These are phyloP conservation scores for Maconellicoccus hirsutus DNA, from an alignment of 1,140 invertebrate species.

Conservation along the genomic window DNA sequence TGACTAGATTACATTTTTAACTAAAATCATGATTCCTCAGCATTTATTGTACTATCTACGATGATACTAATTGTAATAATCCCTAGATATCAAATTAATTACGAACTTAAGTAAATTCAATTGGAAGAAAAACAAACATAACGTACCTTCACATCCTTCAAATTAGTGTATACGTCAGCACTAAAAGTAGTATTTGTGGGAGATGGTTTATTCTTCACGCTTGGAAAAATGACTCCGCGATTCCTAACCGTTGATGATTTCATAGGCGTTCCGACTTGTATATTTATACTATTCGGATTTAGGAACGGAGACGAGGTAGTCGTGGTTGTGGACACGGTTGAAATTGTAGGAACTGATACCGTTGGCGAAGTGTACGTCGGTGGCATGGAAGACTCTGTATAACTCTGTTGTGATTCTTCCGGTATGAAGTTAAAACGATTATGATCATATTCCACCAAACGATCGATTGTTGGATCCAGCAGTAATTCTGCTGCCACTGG, in stretches of 20 bases:
- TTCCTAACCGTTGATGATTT: constrained; percentile 39
- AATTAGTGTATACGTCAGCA: constrained; percentile 47
- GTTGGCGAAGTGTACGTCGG: constrained; percentile 27
- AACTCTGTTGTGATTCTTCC: constrained; percentile 29
- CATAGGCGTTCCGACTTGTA: constrained; percentile 30
- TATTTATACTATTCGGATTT: constrained; percentile 35
- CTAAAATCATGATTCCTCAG: too few relatives aligned
- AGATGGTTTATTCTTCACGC: constrained; percentile 77
- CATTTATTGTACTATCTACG: too few relatives aligned
- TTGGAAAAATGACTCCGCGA: constrained; percentile 74
- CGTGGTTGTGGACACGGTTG: constrained; percentile 30
- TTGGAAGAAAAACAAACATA: background rate
- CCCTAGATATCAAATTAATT: too few relatives aligned
- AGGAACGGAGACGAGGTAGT: constrained; percentile 32
- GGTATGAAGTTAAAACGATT: constrained; percentile 29
- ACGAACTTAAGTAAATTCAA: background rate
- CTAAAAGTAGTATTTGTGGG: constrained; percentile 67
- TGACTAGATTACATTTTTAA: too few relatives aligned
- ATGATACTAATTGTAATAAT: too few relatives aligned
- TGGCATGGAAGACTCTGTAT: constrained; percentile 25
- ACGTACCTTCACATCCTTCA: constrained; percentile 65
- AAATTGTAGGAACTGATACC: background rate
- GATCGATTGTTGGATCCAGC: constrained; percentile 61
- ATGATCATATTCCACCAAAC: constrained; percentile 60
- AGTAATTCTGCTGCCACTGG: constrained; percentile 55